Evolutionary conservation across 2,797 vertebrate genomes (phyloP).

Genomic region (Staurois parvus): DNA sequence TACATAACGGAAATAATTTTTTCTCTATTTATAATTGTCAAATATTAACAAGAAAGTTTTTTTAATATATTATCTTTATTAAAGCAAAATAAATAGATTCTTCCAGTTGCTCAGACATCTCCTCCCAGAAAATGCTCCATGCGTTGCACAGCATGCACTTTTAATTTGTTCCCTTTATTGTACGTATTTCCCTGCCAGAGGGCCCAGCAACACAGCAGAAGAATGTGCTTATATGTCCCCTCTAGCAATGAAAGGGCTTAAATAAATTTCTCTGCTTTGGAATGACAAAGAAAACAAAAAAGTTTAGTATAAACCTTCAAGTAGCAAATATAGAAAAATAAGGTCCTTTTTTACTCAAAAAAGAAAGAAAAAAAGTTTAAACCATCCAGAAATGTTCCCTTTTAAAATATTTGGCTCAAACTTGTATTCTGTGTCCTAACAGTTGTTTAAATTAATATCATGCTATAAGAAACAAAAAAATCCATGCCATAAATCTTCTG

Average conservation of each 20-base stretch:
- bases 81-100: slow-evolving; percentile 62
- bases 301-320: slow-evolving; percentile 61
- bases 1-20: neutral
- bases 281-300: slow-evolving; percentile 50
- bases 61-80: slow-evolving; percentile 57
- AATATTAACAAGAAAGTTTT: slow-evolving; percentile 12
- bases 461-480: slow-evolving; percentile 56
- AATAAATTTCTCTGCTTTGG: slow-evolving; percentile 45
- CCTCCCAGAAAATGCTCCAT: slow-evolving; percentile 49
- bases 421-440: slow-evolving; percentile 27
- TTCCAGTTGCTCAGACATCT: slow-evolving; percentile 45
- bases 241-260: slow-evolving; percentile 41
- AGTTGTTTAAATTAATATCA: slow-evolving; percentile 36
- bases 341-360: slow-evolving; percentile 53
- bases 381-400: slow-evolving; percentile 54
- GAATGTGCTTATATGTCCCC: slow-evolving; percentile 28
- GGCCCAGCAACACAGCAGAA: slow-evolving; percentile 27
- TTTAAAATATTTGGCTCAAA: slow-evolving; percentile 58
- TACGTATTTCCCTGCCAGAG: slow-evolving; percentile 34
- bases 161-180: slow-evolving; percentile 34
- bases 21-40: neutral
- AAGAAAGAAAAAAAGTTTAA: slow-evolving; percentile 47
- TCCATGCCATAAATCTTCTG: slow-evolving; percentile 42
- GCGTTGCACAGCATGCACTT: slow-evolving; percentile 57
- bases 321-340: slow-evolving; percentile 67